Conservation (phyloP, 2,888 invertebrate species). For the Cryptocephalus primarius region DNA sequence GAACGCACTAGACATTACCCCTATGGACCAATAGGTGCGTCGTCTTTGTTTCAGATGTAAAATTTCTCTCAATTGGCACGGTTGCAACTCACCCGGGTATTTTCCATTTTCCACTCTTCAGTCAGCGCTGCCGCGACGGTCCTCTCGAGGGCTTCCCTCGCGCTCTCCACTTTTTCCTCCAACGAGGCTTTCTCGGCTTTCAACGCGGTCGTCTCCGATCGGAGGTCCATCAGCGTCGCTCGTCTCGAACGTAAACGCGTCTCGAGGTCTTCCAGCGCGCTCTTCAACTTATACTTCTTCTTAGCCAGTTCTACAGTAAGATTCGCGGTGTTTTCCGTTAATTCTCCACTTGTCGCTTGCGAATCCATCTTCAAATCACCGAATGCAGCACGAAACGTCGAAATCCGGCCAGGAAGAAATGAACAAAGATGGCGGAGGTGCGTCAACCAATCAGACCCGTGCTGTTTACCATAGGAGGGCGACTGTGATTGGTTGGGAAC, state of each 20-base stretch:
- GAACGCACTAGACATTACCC: no score
- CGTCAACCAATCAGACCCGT: no score
- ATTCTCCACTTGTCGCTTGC: no score
- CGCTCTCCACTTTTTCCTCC: conserved; percentile 4
- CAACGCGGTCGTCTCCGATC: conserved; percentile 3
- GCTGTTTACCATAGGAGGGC: no score
- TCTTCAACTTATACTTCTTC: conserved; percentile 8
- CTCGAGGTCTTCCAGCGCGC: conserved; percentile 4
- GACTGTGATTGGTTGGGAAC: no score
- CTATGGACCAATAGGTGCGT: no score
- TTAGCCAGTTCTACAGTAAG: conserved; percentile 4
- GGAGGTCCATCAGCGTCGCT: conserved; percentile 3
- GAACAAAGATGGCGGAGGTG: no score
- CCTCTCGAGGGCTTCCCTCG: neutral
- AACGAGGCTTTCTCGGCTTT: neutral
- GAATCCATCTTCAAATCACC: no score
- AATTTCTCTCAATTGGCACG: neutral
- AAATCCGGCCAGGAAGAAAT: no score
- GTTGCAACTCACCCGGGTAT: conserved; percentile 5
- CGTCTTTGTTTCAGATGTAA: no score
- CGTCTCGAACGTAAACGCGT: conserved; percentile 1
- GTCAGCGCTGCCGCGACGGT: conserved; percentile 2
- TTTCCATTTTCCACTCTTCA: conserved; percentile 3
- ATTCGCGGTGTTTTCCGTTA: no score
- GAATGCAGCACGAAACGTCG: no score